A percentile compares a stretch with the other conserved stretches of the same genome.
Evolutionary conservation across 1,140 invertebrate species (phyloP).

Genomic region (Drosophila trapezifrons): DNA sequence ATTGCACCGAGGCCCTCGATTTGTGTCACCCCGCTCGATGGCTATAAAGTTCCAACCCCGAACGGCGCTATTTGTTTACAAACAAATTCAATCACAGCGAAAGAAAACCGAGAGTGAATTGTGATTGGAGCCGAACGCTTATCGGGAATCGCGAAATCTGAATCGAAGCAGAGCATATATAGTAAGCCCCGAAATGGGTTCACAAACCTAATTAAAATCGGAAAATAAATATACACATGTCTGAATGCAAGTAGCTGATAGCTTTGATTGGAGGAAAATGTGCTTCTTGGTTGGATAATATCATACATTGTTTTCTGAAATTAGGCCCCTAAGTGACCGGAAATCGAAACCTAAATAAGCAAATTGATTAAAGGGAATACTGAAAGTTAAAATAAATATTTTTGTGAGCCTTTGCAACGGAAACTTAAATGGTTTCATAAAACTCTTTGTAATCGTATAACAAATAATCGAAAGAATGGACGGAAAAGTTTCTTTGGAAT

Average conservation of each 20-base stretch:
- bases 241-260: background rate
- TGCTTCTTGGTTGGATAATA: background rate
- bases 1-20: slow-evolving; percentile 44
- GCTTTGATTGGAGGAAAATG: background rate
- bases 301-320: background rate
- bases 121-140: slow-evolving; percentile 10
- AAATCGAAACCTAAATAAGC: background rate
- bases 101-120: slow-evolving; percentile 30
- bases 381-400: no score
- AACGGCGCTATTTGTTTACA: slow-evolving; percentile 41
- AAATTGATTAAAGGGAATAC: background rate
- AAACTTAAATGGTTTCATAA: no score
- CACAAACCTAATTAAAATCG: slow-evolving; percentile 26
- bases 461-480: background rate
- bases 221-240: background rate
- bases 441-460: background rate
- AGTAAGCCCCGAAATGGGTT: slow-evolving; percentile 25
- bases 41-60: slow-evolving; percentile 6
- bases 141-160: slow-evolving; percentile 24
- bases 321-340: no score
- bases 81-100: slow-evolving; percentile 50
- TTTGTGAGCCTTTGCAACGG: no score
- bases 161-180: background rate
- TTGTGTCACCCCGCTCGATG: slow-evolving; percentile 39
- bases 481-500: background rate